Percentiles rank a stretch among this genome's conserved stretches.
These are phyloP conservation scores for Idaea aversata DNA, from an alignment of 2,888 invertebrate genomes.

Conservation along the genomic window DNA sequence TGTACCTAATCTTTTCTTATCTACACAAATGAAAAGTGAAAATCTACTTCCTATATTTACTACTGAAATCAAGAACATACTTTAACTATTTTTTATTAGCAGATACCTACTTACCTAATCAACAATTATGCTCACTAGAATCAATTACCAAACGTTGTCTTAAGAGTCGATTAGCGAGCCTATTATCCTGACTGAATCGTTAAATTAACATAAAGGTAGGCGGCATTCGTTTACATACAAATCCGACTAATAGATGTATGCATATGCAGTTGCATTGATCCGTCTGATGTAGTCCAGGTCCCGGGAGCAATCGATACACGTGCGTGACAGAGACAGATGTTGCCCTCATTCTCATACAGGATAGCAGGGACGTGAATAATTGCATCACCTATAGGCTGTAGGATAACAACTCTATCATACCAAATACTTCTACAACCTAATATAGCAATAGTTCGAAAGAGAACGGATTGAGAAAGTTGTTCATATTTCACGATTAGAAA, in stretches of 20 bases:
- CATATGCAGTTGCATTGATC: slow-evolving; percentile 35
- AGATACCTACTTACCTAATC: not conserved
- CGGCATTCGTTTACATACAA: slow-evolving; percentile 24
- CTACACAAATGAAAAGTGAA: too few relatives aligned
- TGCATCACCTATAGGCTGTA: not conserved
- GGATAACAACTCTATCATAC: not conserved
- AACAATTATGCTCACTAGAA: not conserved
- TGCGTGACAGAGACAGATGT: slow-evolving; percentile 23
- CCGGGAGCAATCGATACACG: slow-evolving; percentile 22
- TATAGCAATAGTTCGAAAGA: not conserved
- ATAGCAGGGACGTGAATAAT: not conserved
- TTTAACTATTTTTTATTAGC: too few relatives aligned
- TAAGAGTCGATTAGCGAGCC: not conserved
- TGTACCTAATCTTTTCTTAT: too few relatives aligned
- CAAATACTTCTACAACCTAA: not conserved
- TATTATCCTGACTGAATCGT: slow-evolving; percentile 12
- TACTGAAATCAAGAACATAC: too few relatives aligned
- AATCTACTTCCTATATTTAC: too few relatives aligned
- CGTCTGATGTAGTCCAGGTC: slow-evolving; percentile 21
- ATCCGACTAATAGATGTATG: slow-evolving; percentile 27
- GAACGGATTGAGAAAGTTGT: slow-evolving; percentile 1
- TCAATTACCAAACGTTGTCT: not conserved
- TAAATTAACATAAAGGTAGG: slow-evolving; percentile 18
- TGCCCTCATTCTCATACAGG: slow-evolving; percentile 29
- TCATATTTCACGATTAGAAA: not conserved